A percentile compares a stretch with the other conserved stretches of the same genome.
Conservation (phyloP, 2,113 vertebrate species). For the Grammomys surdaster region DNA sequence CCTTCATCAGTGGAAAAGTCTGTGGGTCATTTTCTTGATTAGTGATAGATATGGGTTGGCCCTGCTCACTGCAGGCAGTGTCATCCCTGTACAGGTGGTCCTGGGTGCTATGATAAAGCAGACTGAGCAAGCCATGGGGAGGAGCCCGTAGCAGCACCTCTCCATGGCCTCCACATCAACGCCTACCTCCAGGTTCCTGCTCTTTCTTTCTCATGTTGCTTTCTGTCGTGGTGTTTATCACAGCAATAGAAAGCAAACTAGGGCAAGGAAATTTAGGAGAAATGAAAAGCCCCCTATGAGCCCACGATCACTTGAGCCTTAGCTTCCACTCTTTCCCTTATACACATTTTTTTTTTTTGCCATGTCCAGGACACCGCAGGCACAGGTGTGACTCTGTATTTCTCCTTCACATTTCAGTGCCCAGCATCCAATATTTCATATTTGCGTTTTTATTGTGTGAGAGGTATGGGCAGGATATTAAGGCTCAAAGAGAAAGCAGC, state of each 20-base stretch:
- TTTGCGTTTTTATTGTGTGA: constrained; percentile 15
- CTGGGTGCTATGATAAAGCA: not conserved
- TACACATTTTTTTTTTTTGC: not conserved
- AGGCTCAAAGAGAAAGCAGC: not conserved
- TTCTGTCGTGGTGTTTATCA: not conserved
- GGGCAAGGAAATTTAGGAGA: not conserved
- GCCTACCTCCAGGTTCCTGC: not conserved
- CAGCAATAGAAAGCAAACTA: not conserved
- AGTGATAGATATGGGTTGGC: not conserved
- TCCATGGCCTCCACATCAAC: not conserved
- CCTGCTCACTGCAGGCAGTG: not conserved
- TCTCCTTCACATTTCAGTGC: not conserved
- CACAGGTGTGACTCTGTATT: not conserved
- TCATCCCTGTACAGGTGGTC: not conserved
- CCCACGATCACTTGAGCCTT: not conserved
- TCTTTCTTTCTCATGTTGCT: not conserved
- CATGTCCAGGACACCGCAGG: not conserved
- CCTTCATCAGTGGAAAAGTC: not conserved
- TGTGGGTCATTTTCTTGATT: not conserved
- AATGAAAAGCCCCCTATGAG: not conserved
- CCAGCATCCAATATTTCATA: not conserved
- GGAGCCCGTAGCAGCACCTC: not conserved
- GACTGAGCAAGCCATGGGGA: not conserved
- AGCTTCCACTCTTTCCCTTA: not conserved
- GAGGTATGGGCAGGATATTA: not conserved